Evolutionary conservation across 2,797 vertebrate genomes (phyloP).

Genomic region (Tenualosa ilisha): DNA sequence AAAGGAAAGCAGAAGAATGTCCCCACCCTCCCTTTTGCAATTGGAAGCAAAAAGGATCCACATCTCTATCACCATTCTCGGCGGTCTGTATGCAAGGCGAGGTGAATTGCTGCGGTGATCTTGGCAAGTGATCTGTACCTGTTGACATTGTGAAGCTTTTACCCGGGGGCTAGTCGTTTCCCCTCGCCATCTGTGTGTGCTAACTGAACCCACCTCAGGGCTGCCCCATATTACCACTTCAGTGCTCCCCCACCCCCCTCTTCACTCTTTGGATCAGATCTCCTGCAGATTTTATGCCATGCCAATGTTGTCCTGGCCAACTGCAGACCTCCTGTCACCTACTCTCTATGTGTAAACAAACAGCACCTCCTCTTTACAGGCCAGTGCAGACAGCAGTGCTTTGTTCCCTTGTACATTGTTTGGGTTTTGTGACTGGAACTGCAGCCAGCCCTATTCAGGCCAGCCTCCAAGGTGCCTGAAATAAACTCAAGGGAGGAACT

Average conservation of each 20-base stretch:
- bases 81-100: background rate
- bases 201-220: slow-evolving; percentile 44
- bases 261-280: slow-evolving; percentile 31
- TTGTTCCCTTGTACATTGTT: background rate
- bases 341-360: slow-evolving; percentile 12
- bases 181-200: slow-evolving; percentile 55
- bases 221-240: slow-evolving; percentile 45
- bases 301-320: slow-evolving; percentile 39
- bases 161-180: slow-evolving; percentile 47
- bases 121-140: slow-evolving; percentile 52
- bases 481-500: background rate
- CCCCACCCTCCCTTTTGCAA: background rate
- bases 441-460: background rate
- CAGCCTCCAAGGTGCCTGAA: background rate
- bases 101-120: slow-evolving; percentile 29
- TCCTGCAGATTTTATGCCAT: slow-evolving; percentile 4
- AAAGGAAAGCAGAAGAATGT: background rate
- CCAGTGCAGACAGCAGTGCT: background rate
- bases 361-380: slow-evolving; percentile 6
- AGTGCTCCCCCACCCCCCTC: slow-evolving; percentile 32
- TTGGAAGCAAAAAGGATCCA: background rate
- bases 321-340: slow-evolving; percentile 44
- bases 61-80: background rate
- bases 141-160: slow-evolving; percentile 46
- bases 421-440: background rate